A percentile compares a stretch with the other conserved stretches of the same genome.
Conservation (phyloP, 2,888 invertebrate genomes). For the Habrosyne pyritoides region DNA sequence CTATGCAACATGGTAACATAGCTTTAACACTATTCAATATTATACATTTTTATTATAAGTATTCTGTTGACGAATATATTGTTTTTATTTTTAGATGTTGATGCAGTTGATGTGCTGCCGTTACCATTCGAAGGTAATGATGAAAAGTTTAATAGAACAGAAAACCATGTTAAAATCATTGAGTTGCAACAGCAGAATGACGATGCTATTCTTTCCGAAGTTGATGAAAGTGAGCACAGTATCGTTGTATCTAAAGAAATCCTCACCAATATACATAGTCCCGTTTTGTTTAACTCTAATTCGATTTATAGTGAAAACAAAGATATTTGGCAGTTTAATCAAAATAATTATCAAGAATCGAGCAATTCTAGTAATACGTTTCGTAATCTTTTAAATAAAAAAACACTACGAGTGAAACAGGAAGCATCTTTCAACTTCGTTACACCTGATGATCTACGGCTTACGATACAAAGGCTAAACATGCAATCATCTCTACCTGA, state of each 20-base stretch:
- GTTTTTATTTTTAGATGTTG: slow-evolving; percentile 24
- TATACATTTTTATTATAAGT: too few relatives aligned
- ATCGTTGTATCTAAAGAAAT: neutral
- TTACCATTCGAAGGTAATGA: slow-evolving; percentile 24
- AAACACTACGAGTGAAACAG: slow-evolving; percentile 22
- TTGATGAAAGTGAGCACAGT: neutral
- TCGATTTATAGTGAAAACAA: slow-evolving; percentile 20
- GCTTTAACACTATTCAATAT: neutral
- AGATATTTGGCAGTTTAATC: slow-evolving; percentile 7
- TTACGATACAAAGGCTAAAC: slow-evolving; percentile 54
- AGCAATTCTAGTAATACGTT: slow-evolving; percentile 31
- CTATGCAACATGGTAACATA: slow-evolving; percentile 27
- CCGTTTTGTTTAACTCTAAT: slow-evolving; percentile 7
- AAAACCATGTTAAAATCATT: slow-evolving; percentile 18
- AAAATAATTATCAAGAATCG: slow-evolving; percentile 21
- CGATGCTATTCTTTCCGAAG: slow-evolving; percentile 3
- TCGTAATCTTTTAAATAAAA: slow-evolving; percentile 24
- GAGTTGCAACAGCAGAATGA: slow-evolving; percentile 21
- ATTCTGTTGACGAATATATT: neutral
- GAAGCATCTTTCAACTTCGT: slow-evolving; percentile 34
- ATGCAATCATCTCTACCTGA: slow-evolving; percentile 52
- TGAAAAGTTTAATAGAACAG: slow-evolving; percentile 5
- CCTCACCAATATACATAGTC: neutral
- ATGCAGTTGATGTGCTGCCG: slow-evolving; percentile 23
- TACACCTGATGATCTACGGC: slow-evolving; percentile 48